phyloP scores from a whole-genome alignment of 2,888 invertebrate genomes.

The Drosophila ezoana region DNA sequence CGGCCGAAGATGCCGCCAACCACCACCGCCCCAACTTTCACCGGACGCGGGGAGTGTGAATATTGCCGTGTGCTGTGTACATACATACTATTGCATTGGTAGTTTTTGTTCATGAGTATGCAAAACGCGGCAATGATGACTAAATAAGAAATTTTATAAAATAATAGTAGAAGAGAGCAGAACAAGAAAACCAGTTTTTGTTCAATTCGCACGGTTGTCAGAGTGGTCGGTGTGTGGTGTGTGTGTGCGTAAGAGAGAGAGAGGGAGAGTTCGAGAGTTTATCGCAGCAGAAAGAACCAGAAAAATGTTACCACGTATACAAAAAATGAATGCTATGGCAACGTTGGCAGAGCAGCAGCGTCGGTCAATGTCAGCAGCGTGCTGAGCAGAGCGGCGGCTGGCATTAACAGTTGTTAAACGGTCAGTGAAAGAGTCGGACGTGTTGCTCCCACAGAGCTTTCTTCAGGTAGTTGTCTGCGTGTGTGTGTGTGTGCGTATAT shows the following conservation, averaged over 20 bases:
- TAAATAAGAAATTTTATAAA: slow-evolving; percentile 20
- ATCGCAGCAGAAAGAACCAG: slow-evolving; percentile 51
- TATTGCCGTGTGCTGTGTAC: neutral
- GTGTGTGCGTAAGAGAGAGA: neutral
- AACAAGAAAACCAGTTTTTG: slow-evolving; percentile 52
- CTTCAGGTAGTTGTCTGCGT: slow-evolving; percentile 28
- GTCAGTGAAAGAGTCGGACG: slow-evolving; percentile 56
- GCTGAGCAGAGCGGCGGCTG: slow-evolving; percentile 21
- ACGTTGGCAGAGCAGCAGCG: slow-evolving; percentile 41
- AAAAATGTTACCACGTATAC: slow-evolving; percentile 78
- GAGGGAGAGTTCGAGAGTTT: neutral
- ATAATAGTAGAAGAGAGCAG: slow-evolving; percentile 8
- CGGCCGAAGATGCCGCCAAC: slow-evolving; percentile 29
- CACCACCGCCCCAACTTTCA: slow-evolving; percentile 55
- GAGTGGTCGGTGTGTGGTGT: slow-evolving; percentile 27
- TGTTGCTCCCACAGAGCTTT: slow-evolving; percentile 27
- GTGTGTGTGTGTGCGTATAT: slow-evolving; percentile 7
- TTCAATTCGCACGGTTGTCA: slow-evolving; percentile 1
- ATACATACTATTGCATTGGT: slow-evolving; percentile 8
- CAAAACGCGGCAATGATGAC: slow-evolving; percentile 12
- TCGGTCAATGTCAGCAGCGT: slow-evolving; percentile 69
- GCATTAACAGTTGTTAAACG: slow-evolving; percentile 65
- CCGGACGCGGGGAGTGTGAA: slow-evolving; percentile 35
- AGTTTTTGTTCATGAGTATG: slow-evolving; percentile 14
- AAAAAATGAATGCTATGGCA: slow-evolving; percentile 47